phyloP scores from a whole-genome alignment of 2,888 invertebrate genomes.

The Lapara coniferarum region DNA sequence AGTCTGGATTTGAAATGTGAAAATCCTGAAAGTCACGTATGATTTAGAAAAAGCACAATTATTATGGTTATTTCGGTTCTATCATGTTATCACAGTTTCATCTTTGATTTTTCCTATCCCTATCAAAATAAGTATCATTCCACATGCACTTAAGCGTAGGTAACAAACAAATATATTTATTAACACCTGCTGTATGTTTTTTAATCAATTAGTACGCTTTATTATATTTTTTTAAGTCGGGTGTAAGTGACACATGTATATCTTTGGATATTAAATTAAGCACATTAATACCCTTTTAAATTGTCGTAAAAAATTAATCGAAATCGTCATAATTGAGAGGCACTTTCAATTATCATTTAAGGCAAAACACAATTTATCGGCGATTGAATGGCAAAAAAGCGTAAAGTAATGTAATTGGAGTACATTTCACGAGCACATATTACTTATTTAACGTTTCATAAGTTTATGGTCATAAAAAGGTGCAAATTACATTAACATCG shows the following conservation, averaged over 20 bases:
- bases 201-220: neutral
- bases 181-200: too few species aligned
- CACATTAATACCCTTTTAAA: neutral
- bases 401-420: slow-evolving; percentile 11
- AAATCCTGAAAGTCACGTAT: too few species aligned
- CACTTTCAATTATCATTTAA: neutral
- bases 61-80: too few species aligned
- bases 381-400: slow-evolving; percentile 1
- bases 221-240: neutral
- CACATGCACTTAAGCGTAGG: too few species aligned
- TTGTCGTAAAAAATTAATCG: neutral
- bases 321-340: neutral
- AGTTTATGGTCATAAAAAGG: slow-evolving; percentile 52
- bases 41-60: too few species aligned
- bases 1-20: too few species aligned
- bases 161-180: too few species aligned
- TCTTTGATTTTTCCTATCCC: too few species aligned
- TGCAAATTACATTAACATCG: slow-evolving; percentile 67
- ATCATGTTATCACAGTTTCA: too few species aligned
- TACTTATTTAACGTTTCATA: slow-evolving; percentile 20
- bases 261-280: neutral
- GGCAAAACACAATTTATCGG: neutral
- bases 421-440: slow-evolving; percentile 20
- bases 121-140: too few species aligned
- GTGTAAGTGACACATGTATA: neutral